phyloP scores from a whole-genome alignment of 1,140 invertebrate species.

The Drosophila santomea region DNA sequence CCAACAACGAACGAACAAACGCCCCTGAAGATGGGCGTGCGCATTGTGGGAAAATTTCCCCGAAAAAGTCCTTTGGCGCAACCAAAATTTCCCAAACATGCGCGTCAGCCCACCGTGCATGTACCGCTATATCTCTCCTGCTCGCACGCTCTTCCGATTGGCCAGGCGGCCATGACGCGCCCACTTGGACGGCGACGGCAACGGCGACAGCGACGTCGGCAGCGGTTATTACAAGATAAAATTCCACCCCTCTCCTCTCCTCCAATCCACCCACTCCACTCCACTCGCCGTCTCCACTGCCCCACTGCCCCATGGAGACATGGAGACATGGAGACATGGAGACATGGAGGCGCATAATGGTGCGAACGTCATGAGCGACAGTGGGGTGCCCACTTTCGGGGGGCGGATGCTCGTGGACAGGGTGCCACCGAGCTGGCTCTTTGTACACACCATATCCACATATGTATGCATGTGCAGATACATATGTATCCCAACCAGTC shows the following conservation, averaged over 20 bases:
- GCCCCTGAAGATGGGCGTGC: conserved; percentile 68
- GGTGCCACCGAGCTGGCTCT: not conserved
- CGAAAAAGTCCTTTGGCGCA: conserved; percentile 5
- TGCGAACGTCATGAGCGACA: conserved; percentile 61
- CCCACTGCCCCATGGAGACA: not conserved
- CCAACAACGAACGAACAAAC: conserved; percentile 13
- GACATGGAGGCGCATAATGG: conserved; percentile 10
- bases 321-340: no score
- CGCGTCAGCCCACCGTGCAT: conserved; percentile 35
- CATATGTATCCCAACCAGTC: not conserved
- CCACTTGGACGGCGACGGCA: conserved; percentile 25
- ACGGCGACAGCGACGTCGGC: conserved; percentile 17
- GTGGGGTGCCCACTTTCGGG: conserved; percentile 53
- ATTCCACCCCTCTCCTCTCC: not conserved
- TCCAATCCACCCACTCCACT: no score
- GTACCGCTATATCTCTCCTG: conserved; percentile 25
- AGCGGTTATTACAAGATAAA: conserved; percentile 54
- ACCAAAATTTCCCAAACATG: conserved; percentile 52
- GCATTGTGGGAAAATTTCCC: conserved; percentile 47
- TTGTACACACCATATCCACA: no score
- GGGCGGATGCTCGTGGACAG: not conserved
- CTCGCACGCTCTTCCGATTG: conserved; percentile 55
- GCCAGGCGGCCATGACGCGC: conserved; percentile 54
- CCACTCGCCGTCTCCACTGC: conserved; percentile 4
- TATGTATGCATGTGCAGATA: not conserved